Percentiles rank a stretch among this genome's conserved stretches.
Evolutionary conservation across 64 coral and sea anemone genomes (phyloP).

Genomic region (Exaiptasia diaphana): DNA sequence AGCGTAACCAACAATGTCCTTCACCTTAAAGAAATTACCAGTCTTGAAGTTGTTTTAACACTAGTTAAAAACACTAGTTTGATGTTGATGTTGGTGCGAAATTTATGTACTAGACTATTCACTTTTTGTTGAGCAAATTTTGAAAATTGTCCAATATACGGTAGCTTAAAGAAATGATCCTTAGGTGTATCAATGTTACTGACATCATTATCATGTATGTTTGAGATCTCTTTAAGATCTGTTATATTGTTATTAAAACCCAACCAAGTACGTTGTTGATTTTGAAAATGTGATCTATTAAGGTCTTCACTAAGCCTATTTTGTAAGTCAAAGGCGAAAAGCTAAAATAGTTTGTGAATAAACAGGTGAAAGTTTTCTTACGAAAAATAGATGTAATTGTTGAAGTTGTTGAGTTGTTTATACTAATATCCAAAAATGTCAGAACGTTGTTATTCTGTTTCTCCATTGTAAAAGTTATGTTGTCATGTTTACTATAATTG

Average conservation of each 20-base stretch:
- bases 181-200: too few species aligned
- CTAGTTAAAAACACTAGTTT: too few species aligned
- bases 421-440: background rate
- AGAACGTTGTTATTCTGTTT: background rate
- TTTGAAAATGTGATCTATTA: constrained; percentile 39
- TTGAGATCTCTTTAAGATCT: background rate
- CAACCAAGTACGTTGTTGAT: constrained; percentile 49
- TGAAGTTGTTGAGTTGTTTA: background rate
- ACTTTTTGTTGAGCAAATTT: too few species aligned
- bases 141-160: too few species aligned
- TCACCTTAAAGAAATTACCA: too few species aligned
- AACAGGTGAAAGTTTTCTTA: constrained; percentile 48
- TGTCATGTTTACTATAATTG: background rate
- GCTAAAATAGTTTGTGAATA: constrained; percentile 49
- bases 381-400: constrained; percentile 40
- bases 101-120: too few species aligned
- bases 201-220: too few species aligned
- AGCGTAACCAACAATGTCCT: too few species aligned
- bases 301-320: constrained; percentile 46
- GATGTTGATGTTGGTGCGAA: too few species aligned
- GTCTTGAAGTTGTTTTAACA: too few species aligned
- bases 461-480: background rate
- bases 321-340: constrained; percentile 53
- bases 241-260: background rate
- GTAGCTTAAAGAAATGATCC: too few species aligned